Evolutionary conservation across 2,113 vertebrate species (phyloP), one percentile per base, ranked within the genome.

Genomic region (pig (Sus scrofa)): DNA sequence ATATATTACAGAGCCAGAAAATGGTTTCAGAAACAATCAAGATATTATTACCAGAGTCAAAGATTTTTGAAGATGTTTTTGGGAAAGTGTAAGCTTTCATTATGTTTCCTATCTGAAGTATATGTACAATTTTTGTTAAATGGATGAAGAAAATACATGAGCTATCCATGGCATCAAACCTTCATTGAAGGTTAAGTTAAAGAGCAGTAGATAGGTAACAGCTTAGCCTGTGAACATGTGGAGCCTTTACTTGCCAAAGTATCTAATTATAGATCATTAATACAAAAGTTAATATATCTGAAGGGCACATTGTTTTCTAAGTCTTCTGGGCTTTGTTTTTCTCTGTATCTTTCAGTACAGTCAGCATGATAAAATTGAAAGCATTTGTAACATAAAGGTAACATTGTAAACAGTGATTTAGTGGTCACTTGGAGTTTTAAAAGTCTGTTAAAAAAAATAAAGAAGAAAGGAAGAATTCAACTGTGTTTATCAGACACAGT

Each of bases 11-110:
- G 50, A 58, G 39, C 54, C 13, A 79, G 86, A 95, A 93, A 94
- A 78, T 83, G 44, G 78, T 81, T 95, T 95, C 26, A 89, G 83
- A 96, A 94, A 81, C 60, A 94, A 96, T 78, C 77, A 91, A 73
- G 78, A 79, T 81, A 87, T 95, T 94, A 82, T 93, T 91, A 65
- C 79, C 24, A 87, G 70, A 87, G 70, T 95, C 86, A 74, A 83
- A 67, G 65, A 89, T n/a, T 86, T 94, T 75, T 73, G 65, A 20
- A 91, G 58, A 89, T 71, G 39, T 70, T 86, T 97, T 90, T 24
- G 52, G 32, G 75, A 89, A 91, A 67, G 18, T 74, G 27, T 65
- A 95, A 91, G 52, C 74, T 94, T 95, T 94, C 52, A 94, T 91
- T 77, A 34, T 95, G 27, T 71, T 84, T 79, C 54, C n/a, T 81